Base-by-base conservation (phyloP, 2,797 vertebrate species). In the Chromis chromis region DNA sequence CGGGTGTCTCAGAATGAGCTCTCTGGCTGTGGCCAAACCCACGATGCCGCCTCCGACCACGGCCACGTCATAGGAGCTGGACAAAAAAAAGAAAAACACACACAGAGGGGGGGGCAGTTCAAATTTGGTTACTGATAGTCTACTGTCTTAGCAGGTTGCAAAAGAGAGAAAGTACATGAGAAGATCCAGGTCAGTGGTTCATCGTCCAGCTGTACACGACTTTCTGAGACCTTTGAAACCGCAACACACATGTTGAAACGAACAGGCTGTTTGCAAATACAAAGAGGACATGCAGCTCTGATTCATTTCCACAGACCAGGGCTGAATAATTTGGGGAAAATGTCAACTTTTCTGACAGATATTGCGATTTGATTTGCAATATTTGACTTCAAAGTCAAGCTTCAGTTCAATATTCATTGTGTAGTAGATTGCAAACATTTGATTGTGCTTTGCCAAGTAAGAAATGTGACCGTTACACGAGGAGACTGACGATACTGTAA, bases 1-100 rank as follows among this genome's bases (percentile, higher is more conserved):
- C 0, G 96, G 96, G 81, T 97, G 95, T 61, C 96, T 89, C 56
- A 95, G 93, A 62, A 95, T 83, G 9, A 99, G 97, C 83, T 97
- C 96, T 85, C 98, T 91, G 57, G 95, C 97, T 0, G 96, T 92
- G 0, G 97, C 97, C 88, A 99, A 89, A 0, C 98, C 98, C 92
- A 99, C 96, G 70, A 99, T 97, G 4, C 98, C 98, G 0, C 89
- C 97, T 0, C 98, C 98, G 6, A 99, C 94, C 50, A 98, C 70
- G 1, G 94, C 96, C 73, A 99, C 91, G 13, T 99, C 96, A 74
- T 94, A 96, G 0, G 94, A 78, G 83, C 91, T 95, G 87, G 27
- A 89, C 74, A 1, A 19, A 16, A 22, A 85, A 7, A 42, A 5
- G 17, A 4, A 42, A 42, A 42, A 4, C 0, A 17, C 7, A 14